Evolutionary conservation across 2,113 vertebrate genomes (phyloP), one percentile per base, ranked within the genome.

Genomic region (Myotis lucifugus): DNA sequence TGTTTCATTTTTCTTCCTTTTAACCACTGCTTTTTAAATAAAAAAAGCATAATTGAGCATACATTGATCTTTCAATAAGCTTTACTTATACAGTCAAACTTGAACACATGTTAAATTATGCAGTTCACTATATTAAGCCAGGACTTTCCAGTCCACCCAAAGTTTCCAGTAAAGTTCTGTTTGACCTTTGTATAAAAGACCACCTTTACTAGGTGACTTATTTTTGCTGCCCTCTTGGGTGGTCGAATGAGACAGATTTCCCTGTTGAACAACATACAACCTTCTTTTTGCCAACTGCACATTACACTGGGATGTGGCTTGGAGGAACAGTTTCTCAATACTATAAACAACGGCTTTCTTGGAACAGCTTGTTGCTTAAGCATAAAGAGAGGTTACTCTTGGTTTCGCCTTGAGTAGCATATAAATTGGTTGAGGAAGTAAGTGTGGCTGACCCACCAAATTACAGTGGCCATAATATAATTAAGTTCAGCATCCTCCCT

Each of bases 401-500:
- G 96, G 97, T 94, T 97, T 97, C 42, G 69, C 96, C 96, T 89
- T 92, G 85, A 94, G 87, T 95, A 97, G 95, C 79, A 42, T 66
- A 96, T 90, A 96, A 95, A 89, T 97, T 86, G 96, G 96, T 97
- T 97, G 96, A 98, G 98, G 98, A 98, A 98, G 97, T 98, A 94
- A 97, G 95, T 27, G 2, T 98, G 98, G 97, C 97, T 95, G 81
- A 97, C 96, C 98, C 97, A 97, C 97, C 97, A 98, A 98, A 98
- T 97, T 98, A 98, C 97, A 98, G 98, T 67, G 88, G 95, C 96
- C 93, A 82, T 98, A 98, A 98, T 98, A 97, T 98, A 98, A 98
- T 98, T 98, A 98, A 98, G 87, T 96, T 98, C 96, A 85, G 97
- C 95, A 96, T 98, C 97, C 97, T 98, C 98, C 97, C 97, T 3